Percentiles rank a stretch among this genome's conserved stretches.
phyloP scores from a whole-genome alignment of 2,113 vertebrate species.

The Cyphomyrus discorhynchus region DNA sequence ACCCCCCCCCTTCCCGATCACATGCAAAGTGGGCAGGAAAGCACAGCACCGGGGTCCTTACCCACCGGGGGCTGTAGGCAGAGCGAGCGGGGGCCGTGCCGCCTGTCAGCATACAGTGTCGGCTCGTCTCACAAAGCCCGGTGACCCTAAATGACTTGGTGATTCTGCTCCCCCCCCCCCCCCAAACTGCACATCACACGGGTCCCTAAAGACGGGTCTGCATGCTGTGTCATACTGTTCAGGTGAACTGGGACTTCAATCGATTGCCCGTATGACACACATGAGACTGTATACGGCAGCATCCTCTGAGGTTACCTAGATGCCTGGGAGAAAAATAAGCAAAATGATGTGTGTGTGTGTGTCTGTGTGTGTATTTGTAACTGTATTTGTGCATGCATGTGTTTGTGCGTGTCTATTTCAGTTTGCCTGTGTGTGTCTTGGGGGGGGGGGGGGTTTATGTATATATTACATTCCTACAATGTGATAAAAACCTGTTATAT shows the following conservation, averaged over 20 bases:
- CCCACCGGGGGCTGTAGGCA: neutral
- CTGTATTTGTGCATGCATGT: neutral
- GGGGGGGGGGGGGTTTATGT: neutral
- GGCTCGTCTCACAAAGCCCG: neutral
- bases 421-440: neutral
- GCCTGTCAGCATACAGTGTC: neutral
- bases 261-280: neutral
- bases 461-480: neutral
- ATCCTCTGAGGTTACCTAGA: neutral
- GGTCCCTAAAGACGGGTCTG: neutral
- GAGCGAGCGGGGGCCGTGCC: neutral
- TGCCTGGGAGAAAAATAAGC: neutral
- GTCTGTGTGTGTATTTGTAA: too few relatives aligned
- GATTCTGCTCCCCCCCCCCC: neutral
- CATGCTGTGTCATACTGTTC: neutral
- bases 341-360: neutral
- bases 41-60: neutral
- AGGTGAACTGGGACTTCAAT: neutral
- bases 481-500: too few relatives aligned
- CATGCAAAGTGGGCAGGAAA: neutral
- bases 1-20: neutral
- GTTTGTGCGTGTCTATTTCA: neutral
- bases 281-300: neutral
- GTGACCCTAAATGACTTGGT: neutral
- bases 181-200: neutral